Conservation (phyloP, 2,888 invertebrate species). For the Hirtodrosophila trivittata region DNA sequence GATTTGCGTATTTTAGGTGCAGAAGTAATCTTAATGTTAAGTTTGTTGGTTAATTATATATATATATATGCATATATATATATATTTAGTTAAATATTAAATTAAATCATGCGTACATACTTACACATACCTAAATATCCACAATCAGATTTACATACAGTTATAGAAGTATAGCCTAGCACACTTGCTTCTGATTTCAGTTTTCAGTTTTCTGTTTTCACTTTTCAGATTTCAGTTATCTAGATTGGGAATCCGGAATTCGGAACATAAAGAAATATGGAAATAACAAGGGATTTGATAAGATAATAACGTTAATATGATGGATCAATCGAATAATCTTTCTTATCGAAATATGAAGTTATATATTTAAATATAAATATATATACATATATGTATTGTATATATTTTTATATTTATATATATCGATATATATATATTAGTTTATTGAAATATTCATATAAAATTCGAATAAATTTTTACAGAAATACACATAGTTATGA, state of each 20-base stretch:
- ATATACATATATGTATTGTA: background rate
- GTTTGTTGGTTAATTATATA: slow-evolving; percentile 4
- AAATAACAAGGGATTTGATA: slow-evolving; percentile 5
- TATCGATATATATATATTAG: slow-evolving; percentile 3
- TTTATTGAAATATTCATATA: slow-evolving; percentile 2
- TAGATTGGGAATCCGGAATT: background rate
- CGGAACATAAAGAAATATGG: slow-evolving; percentile 11
- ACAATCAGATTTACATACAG: slow-evolving; percentile 30
- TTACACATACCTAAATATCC: slow-evolving; percentile 22
- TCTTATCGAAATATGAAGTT: background rate
- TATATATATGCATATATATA: slow-evolving; percentile 17
- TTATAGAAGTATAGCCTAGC: slow-evolving; percentile 34
- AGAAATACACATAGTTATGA: too few species aligned
- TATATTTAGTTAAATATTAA: too few species aligned
- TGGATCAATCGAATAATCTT: too few species aligned
- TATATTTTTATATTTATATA: background rate
- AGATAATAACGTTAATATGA: too few species aligned
- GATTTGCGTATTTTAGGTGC: background rate
- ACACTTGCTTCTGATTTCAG: slow-evolving; percentile 26
- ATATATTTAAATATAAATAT: background rate
- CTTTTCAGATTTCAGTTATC: too few species aligned
- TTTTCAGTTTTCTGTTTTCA: too few species aligned
- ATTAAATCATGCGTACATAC: slow-evolving; percentile 8
- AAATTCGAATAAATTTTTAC: background rate
- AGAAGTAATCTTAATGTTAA: background rate